Conservation (phyloP, 2,888 invertebrate genomes). For the Drosophila flavopinicola region DNA sequence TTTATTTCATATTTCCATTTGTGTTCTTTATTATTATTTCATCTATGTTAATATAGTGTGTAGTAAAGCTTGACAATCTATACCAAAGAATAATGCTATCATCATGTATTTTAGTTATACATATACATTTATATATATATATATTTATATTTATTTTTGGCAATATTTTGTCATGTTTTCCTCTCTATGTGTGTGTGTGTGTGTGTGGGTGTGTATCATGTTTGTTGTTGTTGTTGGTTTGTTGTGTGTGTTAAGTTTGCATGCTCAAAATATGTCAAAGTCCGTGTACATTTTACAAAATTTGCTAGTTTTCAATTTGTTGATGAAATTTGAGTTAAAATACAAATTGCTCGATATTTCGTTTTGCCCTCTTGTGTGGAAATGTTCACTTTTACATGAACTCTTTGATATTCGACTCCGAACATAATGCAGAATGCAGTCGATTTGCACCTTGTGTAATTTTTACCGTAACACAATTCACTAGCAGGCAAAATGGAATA, state of each 20-base stretch:
- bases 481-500: slow-evolving; percentile 9
- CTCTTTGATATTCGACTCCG: background rate
- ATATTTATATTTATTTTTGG: slow-evolving; percentile 36
- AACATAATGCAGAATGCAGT: background rate
- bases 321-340: slow-evolving; percentile 40
- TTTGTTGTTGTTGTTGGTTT: slow-evolving; percentile 5
- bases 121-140: slow-evolving; percentile 20
- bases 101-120: slow-evolving; percentile 53
- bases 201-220: slow-evolving; percentile 18
- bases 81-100: slow-evolving; percentile 70
- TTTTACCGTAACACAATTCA: slow-evolving; percentile 3
- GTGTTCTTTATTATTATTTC: slow-evolving; percentile 65
- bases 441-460: background rate
- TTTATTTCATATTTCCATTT: slow-evolving; percentile 73
- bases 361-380: slow-evolving; percentile 1
- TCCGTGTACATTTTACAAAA: slow-evolving; percentile 38
- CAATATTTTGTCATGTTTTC: slow-evolving; percentile 34
- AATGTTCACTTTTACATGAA: background rate
- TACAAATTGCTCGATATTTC: slow-evolving; percentile 23
- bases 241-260: background rate
- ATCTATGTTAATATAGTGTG: slow-evolving; percentile 73
- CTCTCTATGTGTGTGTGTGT: slow-evolving; percentile 38
- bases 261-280: slow-evolving; percentile 15
- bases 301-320: slow-evolving; percentile 39
- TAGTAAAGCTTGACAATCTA: slow-evolving; percentile 80